Evolutionary conservation across 2,113 vertebrate genomes (phyloP), one percentile per base, ranked within the genome.

Genomic region (Vicugna pacos): DNA sequence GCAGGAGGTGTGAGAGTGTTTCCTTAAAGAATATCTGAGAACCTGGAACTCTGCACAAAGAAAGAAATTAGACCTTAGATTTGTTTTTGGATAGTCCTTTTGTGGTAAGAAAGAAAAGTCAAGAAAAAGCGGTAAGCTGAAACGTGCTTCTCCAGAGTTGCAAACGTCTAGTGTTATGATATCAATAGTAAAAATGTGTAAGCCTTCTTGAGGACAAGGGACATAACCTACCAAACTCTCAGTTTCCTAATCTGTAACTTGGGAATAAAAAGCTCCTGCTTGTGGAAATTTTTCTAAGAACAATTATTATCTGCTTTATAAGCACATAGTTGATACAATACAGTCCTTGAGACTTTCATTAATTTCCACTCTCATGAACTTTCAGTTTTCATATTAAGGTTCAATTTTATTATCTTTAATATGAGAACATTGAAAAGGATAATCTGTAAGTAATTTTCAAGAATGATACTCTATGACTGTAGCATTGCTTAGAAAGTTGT

Each of bases 121-220:
- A 12, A 60, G 30, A 56, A 89, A 42, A 62, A 26, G 13, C 46
- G 50, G 32, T 5, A 32, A 6, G 24, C 67, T 24, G 10, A 70
- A 89, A 38, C 4, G 8, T 12, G 17, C 35, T 77, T 89, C 19
- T 76, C 42, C 32, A 22, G 79, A 86, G 15, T 3, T 22, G 14
- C 32, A 42, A 72, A 24, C 28, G 11, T n/a, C 75, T 5, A 46
- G 12, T 72, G 3, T 28, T 13, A 16, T 10, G 38, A 6, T 14
- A 15, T 84, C 7, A 9, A 15, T 0, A 32, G 11, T 15, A 9
- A 50, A 16, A 22, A 1, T 11, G 14, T 28, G 4, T 46, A 22
- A 10, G 28, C 4, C 16, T 17, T 9, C 24, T 0, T 16, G 8
- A 13, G 10, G 38, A 48, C 12, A 28, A 56, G 20, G 0, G 16